Conservation (phyloP, 2,113 vertebrate genomes). For the Bubalus kerabau region DNA sequence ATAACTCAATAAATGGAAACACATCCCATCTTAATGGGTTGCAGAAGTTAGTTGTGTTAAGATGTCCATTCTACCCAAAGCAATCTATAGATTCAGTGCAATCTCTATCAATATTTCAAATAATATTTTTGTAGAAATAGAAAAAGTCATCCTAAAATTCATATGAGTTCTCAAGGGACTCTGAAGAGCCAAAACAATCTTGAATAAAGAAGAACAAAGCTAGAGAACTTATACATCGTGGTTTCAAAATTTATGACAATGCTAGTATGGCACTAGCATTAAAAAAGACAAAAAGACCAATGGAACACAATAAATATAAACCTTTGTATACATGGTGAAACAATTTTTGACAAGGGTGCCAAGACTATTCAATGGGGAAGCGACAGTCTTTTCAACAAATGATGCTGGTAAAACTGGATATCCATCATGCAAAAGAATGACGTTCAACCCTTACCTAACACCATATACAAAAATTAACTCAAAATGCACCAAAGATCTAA, state of each 20-base stretch:
- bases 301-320: not conserved
- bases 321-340: not conserved
- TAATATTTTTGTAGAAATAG: not conserved
- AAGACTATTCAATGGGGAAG: not conserved
- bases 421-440: not conserved
- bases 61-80: not conserved
- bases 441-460: not conserved
- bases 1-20: not conserved
- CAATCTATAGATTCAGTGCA: not conserved
- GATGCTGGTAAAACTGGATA: not conserved
- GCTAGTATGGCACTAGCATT: not conserved
- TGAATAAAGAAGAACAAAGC: not conserved
- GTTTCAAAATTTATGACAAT: not conserved
- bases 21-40: not conserved
- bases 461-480: not conserved
- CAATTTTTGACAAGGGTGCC: not conserved
- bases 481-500: not conserved
- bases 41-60: not conserved
- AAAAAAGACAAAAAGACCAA: not conserved
- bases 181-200: not conserved
- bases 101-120: not conserved
- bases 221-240: not conserved
- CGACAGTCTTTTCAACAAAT: not conserved
- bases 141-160: not conserved
- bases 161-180: not conserved